Evolutionary conservation across 2,113 vertebrate genomes (phyloP).

Genomic region (Pyrgilauda ruficollis): DNA sequence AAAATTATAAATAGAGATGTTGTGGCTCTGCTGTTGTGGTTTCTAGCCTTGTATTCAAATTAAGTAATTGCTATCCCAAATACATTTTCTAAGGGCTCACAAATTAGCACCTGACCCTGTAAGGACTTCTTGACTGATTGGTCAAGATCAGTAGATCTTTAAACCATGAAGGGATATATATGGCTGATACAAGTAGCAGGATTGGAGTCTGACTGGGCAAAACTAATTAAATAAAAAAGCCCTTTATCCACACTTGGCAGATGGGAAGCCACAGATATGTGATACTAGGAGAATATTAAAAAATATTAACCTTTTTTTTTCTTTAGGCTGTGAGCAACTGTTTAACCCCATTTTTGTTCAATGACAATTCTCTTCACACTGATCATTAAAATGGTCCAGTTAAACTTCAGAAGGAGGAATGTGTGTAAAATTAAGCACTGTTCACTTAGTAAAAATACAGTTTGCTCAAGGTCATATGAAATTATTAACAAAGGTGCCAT

Average conservation of each 20-base stretch:
- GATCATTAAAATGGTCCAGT: neutral
- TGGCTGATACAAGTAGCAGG: neutral
- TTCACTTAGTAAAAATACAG: neutral
- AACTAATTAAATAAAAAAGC: neutral
- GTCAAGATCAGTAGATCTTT: neutral
- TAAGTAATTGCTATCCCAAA: neutral
- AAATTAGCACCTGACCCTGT: neutral
- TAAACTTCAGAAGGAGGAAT: neutral
- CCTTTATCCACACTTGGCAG: neutral
- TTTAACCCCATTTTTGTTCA: neutral
- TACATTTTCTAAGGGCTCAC: neutral
- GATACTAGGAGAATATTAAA: neutral
- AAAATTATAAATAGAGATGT: neutral
- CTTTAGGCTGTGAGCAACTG: neutral
- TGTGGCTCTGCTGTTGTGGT: neutral
- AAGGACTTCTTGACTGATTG: neutral
- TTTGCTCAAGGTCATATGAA: neutral
- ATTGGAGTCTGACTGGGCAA: neutral
- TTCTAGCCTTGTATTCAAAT: neutral
- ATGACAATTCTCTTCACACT: neutral
- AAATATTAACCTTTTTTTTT: neutral
- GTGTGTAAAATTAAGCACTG: neutral
- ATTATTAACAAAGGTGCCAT: neutral
- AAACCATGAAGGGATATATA: neutral
- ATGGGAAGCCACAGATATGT: neutral